A percentile compares a stretch with the other conserved stretches of the same genome.
phyloP scores from a whole-genome alignment of 92 coral and sea anemone genomes.

The Actinostola sp. region DNA sequence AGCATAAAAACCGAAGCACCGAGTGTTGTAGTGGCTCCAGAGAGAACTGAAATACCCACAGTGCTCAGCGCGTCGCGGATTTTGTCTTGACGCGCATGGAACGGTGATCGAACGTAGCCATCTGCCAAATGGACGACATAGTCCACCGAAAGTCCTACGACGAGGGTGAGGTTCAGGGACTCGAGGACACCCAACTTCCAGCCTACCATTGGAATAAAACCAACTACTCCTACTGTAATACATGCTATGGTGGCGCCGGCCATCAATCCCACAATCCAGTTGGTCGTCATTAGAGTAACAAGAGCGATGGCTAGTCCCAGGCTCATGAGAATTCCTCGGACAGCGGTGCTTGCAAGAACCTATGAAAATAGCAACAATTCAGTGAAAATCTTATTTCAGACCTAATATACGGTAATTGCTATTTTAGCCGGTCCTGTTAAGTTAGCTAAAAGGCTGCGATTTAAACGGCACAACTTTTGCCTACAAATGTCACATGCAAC shows the following conservation, averaged over 20 bases:
- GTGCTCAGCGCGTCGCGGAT: conserved; percentile 80
- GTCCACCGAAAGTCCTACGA: conserved; percentile 94
- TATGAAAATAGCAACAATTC: conserved; percentile 6
- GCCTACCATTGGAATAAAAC: conserved; percentile 86
- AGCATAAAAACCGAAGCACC: conserved; percentile 98
- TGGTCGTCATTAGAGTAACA: conserved; percentile 90
- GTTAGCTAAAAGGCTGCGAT: too few relatives aligned
- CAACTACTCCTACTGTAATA: conserved; percentile 90
- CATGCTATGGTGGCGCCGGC: conserved; percentile 85
- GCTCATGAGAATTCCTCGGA: conserved; percentile 87
- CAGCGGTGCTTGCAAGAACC: conserved; percentile 94
- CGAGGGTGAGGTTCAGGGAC: conserved; percentile 91
- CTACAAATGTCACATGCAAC: too few relatives aligned
- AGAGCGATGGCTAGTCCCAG: conserved; percentile 81
- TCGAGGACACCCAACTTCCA: conserved; percentile 97
- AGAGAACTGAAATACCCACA: conserved; percentile 92
- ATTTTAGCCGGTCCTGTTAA: too few relatives aligned
- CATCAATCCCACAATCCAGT: conserved; percentile 91
- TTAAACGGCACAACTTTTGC: too few relatives aligned
- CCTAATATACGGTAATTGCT: too few relatives aligned
- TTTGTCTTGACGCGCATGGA: conserved; percentile 70
- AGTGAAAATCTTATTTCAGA: too few relatives aligned
- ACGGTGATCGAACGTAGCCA: conserved; percentile 82
- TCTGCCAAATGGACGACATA: conserved; percentile 98
- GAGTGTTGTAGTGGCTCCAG: conserved; percentile 93